phyloP scores from a whole-genome alignment of 2,888 invertebrate species.

The Theodoxus fluviatilis region DNA sequence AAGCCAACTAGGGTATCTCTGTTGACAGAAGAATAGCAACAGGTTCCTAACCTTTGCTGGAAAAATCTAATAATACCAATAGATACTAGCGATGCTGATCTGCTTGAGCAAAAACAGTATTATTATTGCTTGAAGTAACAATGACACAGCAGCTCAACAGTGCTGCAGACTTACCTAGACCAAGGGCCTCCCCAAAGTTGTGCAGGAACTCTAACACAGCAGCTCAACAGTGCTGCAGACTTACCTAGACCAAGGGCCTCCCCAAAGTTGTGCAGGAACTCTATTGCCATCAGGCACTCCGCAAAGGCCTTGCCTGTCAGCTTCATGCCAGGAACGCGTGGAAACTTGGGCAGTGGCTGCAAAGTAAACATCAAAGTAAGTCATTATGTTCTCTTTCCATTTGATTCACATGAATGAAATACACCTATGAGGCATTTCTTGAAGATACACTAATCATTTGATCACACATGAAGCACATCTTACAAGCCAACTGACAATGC shows the following conservation, averaged over 20 bases:
- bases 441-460: not conserved
- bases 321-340: conserved; percentile 80
- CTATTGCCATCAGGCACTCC: conserved; percentile 92
- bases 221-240: conserved; percentile 54
- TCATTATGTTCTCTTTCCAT: not conserved
- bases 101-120: no score
- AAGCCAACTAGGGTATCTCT: no score
- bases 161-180: conserved; percentile 81
- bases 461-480: not conserved
- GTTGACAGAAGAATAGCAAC: no score
- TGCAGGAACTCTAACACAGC: not conserved
- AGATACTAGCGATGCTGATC: no score
- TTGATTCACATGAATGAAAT: not conserved
- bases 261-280: conserved; percentile 95
- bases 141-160: not conserved
- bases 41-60: no score
- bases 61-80: no score
- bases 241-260: conserved; percentile 91
- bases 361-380: conserved; percentile 26
- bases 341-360: conserved; percentile 69
- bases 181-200: conserved; percentile 93
- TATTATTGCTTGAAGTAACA: not conserved
- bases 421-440: not conserved
- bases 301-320: conserved; percentile 89
- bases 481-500: not conserved